Evolutionary conservation across 2,797 vertebrate species (phyloP), one percentile per base, ranked within the genome.

Genomic region (Phoxinus dragarum): DNA sequence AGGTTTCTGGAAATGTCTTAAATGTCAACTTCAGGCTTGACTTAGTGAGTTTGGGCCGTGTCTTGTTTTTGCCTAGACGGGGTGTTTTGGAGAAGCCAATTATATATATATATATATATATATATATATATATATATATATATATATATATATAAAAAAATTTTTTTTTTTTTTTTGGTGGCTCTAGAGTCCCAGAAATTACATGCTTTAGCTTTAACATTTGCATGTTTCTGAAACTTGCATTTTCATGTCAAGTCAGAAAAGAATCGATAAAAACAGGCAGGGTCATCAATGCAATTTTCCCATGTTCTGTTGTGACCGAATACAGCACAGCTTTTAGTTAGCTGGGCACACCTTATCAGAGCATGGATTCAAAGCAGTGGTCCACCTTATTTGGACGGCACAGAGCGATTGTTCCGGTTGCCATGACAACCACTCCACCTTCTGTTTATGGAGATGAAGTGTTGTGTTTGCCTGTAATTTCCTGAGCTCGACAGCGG

Each of bases 351-450:
- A 42, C 80, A 42, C 44, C 47, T 52, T 27, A 68, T 81, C 16
- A 56, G 69, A 6, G 19, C 9, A 6, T 27, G 17, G 44, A 72
- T 82, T 77, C 71, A 6, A 52, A 73, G 34, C 52, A 10, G 52
- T 56, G 40, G 31, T 69, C 16, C n/a, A 7, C 44, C 88, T 89
- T 61, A 86, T 84, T 74, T 88, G 83, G 83, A 92, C 87, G 68
- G 75, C 86, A 92, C 83, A 88, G 88, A 86, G 91, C 90, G 89
- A 86, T 86, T 82, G 84, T 47, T 86, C 64, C 2, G 73, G 93
- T 94, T 93, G 83, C 90, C 85, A 91, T 93, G 81, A 90, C 87
- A 91, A 94, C 90, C 7, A 19, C 56, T 80, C 52, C 67, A 90
- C 86, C 89, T 93, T 90, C 92, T 92, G 86, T 88, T 85, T 90